A percentile compares a stretch with the other conserved stretches of the same genome.
These are phyloP conservation scores for Hippocampus mohnikei DNA, from an alignment of 2,113 vertebrate species.

Conservation along the genomic window DNA sequence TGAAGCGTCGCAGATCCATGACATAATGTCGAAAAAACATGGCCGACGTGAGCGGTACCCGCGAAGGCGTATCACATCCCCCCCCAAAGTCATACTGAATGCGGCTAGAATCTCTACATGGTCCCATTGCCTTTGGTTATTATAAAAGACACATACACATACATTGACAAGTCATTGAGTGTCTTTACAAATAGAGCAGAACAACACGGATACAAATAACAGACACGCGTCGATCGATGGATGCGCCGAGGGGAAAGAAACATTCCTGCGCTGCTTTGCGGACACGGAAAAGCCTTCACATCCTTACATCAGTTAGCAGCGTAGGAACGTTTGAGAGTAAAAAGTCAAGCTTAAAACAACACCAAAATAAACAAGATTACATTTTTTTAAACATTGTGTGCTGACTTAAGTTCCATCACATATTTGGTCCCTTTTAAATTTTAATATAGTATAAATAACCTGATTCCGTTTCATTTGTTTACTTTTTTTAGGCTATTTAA, in stretches of 20 bases:
- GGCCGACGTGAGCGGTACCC: not conserved
- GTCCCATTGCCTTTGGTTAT: conserved; percentile 73
- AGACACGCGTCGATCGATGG: conserved; percentile 57
- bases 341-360: conserved; percentile 65
- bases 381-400: conserved; percentile 39
- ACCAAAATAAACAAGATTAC: conserved; percentile 72
- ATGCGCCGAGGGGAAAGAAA: conserved; percentile 33
- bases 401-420: conserved; percentile 19
- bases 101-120: conserved; percentile 65
- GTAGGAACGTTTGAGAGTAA: conserved; percentile 25
- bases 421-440: conserved; percentile 32
- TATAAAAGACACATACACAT: conserved; percentile 67
- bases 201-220: conserved; percentile 86
- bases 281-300: conserved; percentile 45
- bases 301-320: conserved; percentile 3
- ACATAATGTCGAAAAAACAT: not conserved
- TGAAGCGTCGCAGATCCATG: not conserved
- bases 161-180: conserved; percentile 80
- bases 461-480: not conserved
- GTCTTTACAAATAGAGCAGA: conserved; percentile 79
- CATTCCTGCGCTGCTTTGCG: conserved; percentile 31
- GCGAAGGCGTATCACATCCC: not conserved
- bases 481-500: not conserved
- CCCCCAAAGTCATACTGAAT: not conserved
- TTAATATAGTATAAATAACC: conserved; percentile 1